Evolutionary conservation across 2,888 invertebrate species (phyloP).

Genomic region (Geophilus truncorum): DNA sequence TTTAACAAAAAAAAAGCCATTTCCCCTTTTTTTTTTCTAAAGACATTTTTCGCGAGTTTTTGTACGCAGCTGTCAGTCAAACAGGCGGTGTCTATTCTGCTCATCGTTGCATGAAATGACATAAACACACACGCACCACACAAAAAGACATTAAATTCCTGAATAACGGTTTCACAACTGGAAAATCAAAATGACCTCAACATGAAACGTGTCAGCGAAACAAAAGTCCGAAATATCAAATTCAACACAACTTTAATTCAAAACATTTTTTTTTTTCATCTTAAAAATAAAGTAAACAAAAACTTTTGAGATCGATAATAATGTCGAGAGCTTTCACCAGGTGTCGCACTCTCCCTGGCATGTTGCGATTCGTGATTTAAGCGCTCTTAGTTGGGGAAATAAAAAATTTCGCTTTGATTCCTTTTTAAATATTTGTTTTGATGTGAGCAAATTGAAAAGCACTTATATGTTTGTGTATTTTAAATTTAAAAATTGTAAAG

Average conservation of each 20-base stretch:
- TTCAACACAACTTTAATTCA: not conserved
- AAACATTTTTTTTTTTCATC: not conserved
- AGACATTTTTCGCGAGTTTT: not conserved
- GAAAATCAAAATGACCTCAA: no score
- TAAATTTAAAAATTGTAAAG: no score
- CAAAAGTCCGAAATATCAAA: not conserved
- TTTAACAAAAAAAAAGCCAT: no score
- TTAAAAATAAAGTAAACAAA: not conserved
- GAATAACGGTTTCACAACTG: no score
- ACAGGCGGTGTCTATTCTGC: not conserved
- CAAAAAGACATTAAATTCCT: no score
- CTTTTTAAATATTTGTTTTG: no score
- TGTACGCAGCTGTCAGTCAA: not conserved
- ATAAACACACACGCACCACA: not conserved
- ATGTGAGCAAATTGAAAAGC: no score
- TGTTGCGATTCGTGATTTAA: no score
- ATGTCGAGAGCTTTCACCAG: not conserved
- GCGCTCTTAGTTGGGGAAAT: no score
- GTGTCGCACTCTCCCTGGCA: not conserved
- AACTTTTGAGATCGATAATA: not conserved
- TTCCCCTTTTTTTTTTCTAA: not conserved
- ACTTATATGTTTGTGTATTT: no score
- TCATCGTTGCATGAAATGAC: not conserved
- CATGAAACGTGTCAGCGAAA: not conserved
- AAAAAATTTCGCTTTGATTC: no score